Evolutionary conservation across 2,797 vertebrate species (phyloP), one percentile per base, ranked within the genome.

Genomic region (Phrynocephalus forsythii): DNA sequence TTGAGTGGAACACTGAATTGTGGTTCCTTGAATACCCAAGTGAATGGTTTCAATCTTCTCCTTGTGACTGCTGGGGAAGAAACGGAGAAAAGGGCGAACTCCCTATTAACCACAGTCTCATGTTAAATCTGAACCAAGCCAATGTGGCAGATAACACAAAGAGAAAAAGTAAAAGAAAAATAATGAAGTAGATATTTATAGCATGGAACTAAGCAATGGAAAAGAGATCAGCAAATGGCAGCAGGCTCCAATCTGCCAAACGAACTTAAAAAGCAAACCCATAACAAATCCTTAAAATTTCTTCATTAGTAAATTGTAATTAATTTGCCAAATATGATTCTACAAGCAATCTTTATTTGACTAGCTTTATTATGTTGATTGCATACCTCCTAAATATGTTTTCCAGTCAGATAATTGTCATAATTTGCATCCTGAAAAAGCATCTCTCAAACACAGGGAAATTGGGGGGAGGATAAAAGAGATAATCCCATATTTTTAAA

Each of bases 331-430:
- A 94, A 93, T 91, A 28, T 93, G 89, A 94, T 91, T 95, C 87
- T 88, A 94, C 1, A 81, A 75, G 82, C 82, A 76, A 66, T 91
- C 69, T 93, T 95, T 95, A 95, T 94, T 94, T 95, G 94, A 95
- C 87, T 92, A 87, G 89, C 92, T 94, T 84, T 95, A 94, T 93
- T 95, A 96, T 92, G 95, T 96, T 96, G 94, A 96, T 95, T 96
- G 85, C 92, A 88, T 92, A 94, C 30, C 90, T 94, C 86, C 86
- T 94, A 95, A 96, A 95, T 93, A 93, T 95, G 91, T 96, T 96
- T 96, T 95, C 93, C 94, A 88, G 94, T 91, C 95, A 93, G 9
- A 1, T 95, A 96, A 95, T 93, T 95, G 89, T 94, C 85, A 90
- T 95, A 94, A 96, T 96, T 96, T 95, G 92, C 94, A 95, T 95